Evolutionary conservation across 2,113 vertebrate genomes (phyloP).

Genomic region (Syngnathus floridae): DNA sequence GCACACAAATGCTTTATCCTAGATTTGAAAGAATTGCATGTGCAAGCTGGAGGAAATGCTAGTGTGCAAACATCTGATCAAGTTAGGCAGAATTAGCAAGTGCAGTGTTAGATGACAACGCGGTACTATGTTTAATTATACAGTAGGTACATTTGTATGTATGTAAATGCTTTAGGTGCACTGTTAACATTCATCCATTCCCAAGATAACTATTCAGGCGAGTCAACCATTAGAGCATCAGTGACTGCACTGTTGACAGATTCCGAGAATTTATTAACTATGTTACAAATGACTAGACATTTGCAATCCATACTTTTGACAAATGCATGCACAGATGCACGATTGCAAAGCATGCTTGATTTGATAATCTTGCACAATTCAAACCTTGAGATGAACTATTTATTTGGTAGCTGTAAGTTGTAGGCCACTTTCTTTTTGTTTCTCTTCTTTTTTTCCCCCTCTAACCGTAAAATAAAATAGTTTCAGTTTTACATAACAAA

Average conservation of each 20-base stretch:
- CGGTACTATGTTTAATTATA: not conserved
- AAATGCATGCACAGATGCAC: not conserved
- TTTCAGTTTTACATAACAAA: not conserved
- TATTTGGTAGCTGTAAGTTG: not conserved
- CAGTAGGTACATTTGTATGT: not conserved
- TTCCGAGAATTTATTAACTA: not conserved
- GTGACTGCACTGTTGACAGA: not conserved
- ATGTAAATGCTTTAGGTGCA: not conserved
- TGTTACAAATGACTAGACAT: not conserved
- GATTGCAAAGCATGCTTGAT: not conserved
- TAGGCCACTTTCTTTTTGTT: too few species aligned
- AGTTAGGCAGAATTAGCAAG: not conserved
- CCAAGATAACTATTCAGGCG: not conserved
- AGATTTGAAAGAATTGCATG: not conserved
- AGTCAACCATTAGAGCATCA: not conserved
- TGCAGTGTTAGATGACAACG: not conserved
- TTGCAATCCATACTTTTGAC: constrained; percentile 1
- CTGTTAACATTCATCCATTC: not conserved
- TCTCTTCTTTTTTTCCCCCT: too few species aligned
- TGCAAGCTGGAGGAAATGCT: constrained; percentile 1
- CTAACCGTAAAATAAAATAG: too few species aligned
- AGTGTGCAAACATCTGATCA: not conserved
- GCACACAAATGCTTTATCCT: constrained; percentile 1
- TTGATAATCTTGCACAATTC: not conserved
- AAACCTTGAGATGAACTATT: not conserved